A percentile compares a stretch with the other conserved stretches of the same genome.
Evolutionary conservation across 2,113 vertebrate species (phyloP).

Genomic region (Gymnocephalus cernua): DNA sequence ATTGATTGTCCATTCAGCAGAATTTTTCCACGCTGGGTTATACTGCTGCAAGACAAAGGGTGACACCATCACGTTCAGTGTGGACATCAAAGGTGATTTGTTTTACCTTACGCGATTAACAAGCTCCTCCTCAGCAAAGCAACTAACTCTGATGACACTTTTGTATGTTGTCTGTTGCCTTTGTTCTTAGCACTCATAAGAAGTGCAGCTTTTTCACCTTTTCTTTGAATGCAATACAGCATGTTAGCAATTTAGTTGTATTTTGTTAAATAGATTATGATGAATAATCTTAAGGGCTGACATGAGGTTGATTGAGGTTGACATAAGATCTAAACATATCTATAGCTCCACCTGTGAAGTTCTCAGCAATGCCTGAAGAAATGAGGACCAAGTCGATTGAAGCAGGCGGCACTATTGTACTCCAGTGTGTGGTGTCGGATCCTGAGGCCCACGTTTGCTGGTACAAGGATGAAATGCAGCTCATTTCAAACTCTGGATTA

Average conservation of each 20-base stretch:
- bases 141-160: conserved; percentile 57
- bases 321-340: conserved; percentile 79
- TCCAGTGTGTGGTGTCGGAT: conserved; percentile 83
- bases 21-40: conserved; percentile 82
- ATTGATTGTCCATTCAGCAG: conserved; percentile 78
- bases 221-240: conserved; percentile 48
- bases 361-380: conserved; percentile 81
- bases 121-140: conserved; percentile 50
- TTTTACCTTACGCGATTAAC: conserved; percentile 61
- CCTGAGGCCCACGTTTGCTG: conserved; percentile 80
- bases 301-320: conserved; percentile 59
- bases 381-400: conserved; percentile 79
- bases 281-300: conserved; percentile 41
- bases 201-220: conserved; percentile 38
- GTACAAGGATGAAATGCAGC: conserved; percentile 81
- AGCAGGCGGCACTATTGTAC: conserved; percentile 78
- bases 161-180: conserved; percentile 47
- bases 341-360: conserved; percentile 86
- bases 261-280: conserved; percentile 29
- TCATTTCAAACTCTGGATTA: conserved; percentile 75
- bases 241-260: conserved; percentile 49
- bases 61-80: conserved; percentile 82
- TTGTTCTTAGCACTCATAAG: conserved; percentile 41
- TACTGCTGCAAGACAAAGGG: conserved; percentile 86
- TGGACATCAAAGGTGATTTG: conserved; percentile 86